A percentile compares a stretch with the other conserved stretches of the same genome.
These are phyloP conservation scores for Coptodon bakossiorum DNA, from an alignment of 2,113 vertebrate species.

Conservation along the genomic window DNA sequence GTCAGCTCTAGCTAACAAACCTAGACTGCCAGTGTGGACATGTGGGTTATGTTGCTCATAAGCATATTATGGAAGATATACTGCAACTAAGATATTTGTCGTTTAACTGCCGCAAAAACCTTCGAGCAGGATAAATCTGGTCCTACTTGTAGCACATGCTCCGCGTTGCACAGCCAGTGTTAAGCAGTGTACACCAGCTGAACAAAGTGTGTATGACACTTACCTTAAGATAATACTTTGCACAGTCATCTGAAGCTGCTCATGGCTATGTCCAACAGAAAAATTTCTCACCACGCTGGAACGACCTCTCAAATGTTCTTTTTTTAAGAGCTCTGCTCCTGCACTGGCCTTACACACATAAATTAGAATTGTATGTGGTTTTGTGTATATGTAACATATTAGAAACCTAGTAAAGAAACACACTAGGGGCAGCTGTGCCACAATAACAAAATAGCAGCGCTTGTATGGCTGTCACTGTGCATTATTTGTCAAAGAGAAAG, in stretches of 20 bases:
- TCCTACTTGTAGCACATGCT: neutral
- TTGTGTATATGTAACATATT: neutral
- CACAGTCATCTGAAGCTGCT: neutral
- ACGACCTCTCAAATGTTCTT: neutral
- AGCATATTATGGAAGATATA: slow-evolving; percentile 4
- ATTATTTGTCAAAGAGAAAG: neutral
- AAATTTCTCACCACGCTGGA: neutral
- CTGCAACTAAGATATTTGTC: neutral
- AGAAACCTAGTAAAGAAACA: neutral
- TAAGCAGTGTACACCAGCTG: neutral
- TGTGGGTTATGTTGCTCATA: slow-evolving; percentile 20
- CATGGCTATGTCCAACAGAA: neutral
- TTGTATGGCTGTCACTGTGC: neutral
- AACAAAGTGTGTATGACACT: neutral
- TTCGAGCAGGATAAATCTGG: neutral
- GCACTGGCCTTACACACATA: neutral
- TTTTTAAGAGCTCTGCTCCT: neutral
- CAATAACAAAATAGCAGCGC: neutral
- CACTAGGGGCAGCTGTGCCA: neutral
- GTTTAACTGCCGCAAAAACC: neutral
- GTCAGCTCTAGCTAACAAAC: slow-evolving; percentile 35
- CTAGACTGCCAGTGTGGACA: neutral
- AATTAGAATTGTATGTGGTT: neutral
- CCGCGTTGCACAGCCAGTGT: neutral
- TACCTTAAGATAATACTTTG: neutral